Conservation (phyloP, 2,113 vertebrate species). For the Talpa occidentalis region DNA sequence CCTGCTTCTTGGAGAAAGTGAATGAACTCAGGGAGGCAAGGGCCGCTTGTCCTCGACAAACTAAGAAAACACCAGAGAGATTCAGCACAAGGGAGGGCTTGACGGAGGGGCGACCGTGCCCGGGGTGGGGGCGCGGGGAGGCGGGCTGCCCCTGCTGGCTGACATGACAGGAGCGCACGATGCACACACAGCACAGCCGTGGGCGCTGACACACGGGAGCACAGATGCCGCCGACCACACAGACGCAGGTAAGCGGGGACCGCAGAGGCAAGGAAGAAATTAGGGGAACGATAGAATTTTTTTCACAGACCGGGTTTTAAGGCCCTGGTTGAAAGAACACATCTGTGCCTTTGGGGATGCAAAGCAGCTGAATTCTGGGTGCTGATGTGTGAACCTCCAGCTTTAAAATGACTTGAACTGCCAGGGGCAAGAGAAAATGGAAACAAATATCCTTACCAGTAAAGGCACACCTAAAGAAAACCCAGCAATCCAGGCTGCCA, state of each 20-base stretch:
- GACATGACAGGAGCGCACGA: background rate
- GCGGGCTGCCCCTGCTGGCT: accelerated
- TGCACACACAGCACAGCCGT: no score
- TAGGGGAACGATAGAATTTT: background rate
- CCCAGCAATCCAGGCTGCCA: background rate
- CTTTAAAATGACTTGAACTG: background rate
- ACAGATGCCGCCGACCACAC: no score
- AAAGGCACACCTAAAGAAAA: background rate
- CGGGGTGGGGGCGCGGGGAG: accelerated
- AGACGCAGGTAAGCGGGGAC: background rate
- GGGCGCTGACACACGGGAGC: no score
- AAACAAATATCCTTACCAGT: background rate
- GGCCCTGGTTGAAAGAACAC: background rate
- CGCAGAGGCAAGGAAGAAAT: background rate
- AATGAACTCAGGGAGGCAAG: background rate
- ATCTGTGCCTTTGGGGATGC: background rate
- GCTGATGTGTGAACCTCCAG: no score
- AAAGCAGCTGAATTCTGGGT: background rate
- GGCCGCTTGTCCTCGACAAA: background rate
- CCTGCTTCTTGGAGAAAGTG: background rate
- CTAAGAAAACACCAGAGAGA: background rate
- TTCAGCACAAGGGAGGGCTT: background rate
- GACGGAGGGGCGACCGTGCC: background rate
- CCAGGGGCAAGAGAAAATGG: background rate
- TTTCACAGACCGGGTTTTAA: background rate